Percentiles rank a stretch among this genome's conserved stretches.
Evolutionary conservation across 2,888 invertebrate genomes (phyloP).

Genomic region (Rhingia rostrata): DNA sequence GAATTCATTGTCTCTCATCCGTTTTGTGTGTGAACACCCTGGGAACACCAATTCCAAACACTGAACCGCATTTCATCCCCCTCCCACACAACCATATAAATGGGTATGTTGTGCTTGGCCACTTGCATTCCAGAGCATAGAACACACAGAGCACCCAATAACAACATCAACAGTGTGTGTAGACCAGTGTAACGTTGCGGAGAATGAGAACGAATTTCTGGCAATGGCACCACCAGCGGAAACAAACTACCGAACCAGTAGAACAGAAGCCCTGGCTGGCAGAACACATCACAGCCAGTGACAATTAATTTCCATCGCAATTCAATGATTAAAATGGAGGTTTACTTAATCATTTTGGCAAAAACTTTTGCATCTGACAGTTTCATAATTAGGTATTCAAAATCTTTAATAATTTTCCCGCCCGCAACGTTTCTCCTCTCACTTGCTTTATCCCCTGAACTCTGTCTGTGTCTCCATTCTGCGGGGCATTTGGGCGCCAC

Average conservation of each 20-base stretch:
- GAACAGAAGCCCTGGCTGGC: slow-evolving; percentile 66
- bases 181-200: not conserved
- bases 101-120: not conserved
- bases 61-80: slow-evolving; percentile 58
- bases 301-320: slow-evolving; percentile 75
- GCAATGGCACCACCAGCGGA: slow-evolving; percentile 61
- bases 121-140: slow-evolving; percentile 2
- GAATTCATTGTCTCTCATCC: slow-evolving; percentile 66
- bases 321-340: slow-evolving; percentile 75
- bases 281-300: slow-evolving; percentile 74
- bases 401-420: slow-evolving; percentile 81
- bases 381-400: slow-evolving; percentile 84
- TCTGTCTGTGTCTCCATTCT: slow-evolving; percentile 10
- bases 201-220: slow-evolving; percentile 55
- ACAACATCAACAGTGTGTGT: slow-evolving; percentile 52
- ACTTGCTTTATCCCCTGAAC: not conserved
- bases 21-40: not conserved
- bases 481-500: slow-evolving; percentile 13
- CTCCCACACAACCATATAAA: slow-evolving; percentile 25
- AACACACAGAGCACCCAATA: slow-evolving; percentile 37
- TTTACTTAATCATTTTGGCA: slow-evolving; percentile 75
- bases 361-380: slow-evolving; percentile 83
- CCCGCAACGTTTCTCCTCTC: slow-evolving; percentile 10
- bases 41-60: slow-evolving; percentile 9
- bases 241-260: slow-evolving; percentile 56